Base-by-base conservation (phyloP, 2,888 invertebrate genomes). In the Melanargia galathea region DNA sequence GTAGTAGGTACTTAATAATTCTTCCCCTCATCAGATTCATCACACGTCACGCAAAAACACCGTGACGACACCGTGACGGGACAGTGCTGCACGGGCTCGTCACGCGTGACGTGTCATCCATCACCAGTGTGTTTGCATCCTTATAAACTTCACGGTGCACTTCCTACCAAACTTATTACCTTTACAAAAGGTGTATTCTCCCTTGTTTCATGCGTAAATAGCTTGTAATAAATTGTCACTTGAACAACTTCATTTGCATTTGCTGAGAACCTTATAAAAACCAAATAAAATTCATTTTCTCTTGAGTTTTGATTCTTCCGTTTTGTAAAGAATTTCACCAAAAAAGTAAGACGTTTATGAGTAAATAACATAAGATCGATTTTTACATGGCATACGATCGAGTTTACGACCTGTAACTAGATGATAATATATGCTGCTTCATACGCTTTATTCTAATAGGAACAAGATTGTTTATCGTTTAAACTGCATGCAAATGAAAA, bases 91-190 rank as follows among this genome's bases (percentile, higher is more conserved):
- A 24, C 48, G 48, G 48, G 18, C 38, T 74, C 76, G 86, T 84
- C 88, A 88, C 84, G 84, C 85, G 83, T 84, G 81, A 81, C 82
- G 72, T 77, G 74, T 83, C 77, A 90, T 90, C 86, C 80, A 90
- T 90, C 90, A 90, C 81, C 40, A 69, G 81, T 79, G 81, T 83
- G 86, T 81, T 81, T 81, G 84, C 80, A 79, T 73, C 68, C 65
- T 73, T 71, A 78, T 79, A 70, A 77, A 67, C 0, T 55, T 60
- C 54, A 13, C 3, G 38, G 33, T 67, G 38, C 72, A 54, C 1
- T 43, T 13, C 0, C 3, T 2, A 1, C 64, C 18, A 65, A 56
- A 62, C 67, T 71, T 78, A 76, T 33, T 0, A 0, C 2, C 0
- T 7, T 3, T 0, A 0, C 0, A 62, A 74, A 79, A 59, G 70